Percentiles rank a stretch among this genome's conserved stretches.
Evolutionary conservation across 2,797 vertebrate species (phyloP).

Genomic region (Pteronotus mesoamericanus): DNA sequence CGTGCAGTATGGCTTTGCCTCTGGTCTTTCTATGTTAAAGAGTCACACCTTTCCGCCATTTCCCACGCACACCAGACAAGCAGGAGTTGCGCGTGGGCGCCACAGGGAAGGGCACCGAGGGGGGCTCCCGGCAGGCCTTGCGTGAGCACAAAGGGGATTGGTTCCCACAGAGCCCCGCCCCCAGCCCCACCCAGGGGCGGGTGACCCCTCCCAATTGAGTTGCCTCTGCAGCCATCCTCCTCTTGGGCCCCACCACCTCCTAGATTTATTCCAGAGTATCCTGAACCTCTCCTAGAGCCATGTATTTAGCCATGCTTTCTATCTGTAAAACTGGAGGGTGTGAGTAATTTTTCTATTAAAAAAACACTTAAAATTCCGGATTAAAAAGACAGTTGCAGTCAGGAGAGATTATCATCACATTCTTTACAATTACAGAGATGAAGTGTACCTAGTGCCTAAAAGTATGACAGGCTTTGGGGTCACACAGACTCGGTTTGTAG

Average conservation of each 20-base stretch:
- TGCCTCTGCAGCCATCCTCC: neutral
- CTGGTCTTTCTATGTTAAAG: neutral
- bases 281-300: neutral
- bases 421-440: neutral
- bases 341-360: neutral
- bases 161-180: neutral
- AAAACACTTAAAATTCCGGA: neutral
- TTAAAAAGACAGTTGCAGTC: neutral
- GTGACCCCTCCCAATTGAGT: neutral
- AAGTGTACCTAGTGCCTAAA: neutral
- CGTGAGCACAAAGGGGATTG: neutral
- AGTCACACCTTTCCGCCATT: neutral
- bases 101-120: neutral
- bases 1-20: neutral
- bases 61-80: neutral
- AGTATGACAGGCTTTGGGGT: neutral
- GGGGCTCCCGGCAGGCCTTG: neutral
- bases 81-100: rapidly evolving
- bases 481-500: neutral
- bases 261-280: neutral
- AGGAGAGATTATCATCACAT: neutral
- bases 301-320: neutral
- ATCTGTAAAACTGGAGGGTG: neutral
- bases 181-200: rapidly evolving
- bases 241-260: neutral